Conservation (phyloP, 2,113 vertebrate species). For the Thomomys bottae region DNA sequence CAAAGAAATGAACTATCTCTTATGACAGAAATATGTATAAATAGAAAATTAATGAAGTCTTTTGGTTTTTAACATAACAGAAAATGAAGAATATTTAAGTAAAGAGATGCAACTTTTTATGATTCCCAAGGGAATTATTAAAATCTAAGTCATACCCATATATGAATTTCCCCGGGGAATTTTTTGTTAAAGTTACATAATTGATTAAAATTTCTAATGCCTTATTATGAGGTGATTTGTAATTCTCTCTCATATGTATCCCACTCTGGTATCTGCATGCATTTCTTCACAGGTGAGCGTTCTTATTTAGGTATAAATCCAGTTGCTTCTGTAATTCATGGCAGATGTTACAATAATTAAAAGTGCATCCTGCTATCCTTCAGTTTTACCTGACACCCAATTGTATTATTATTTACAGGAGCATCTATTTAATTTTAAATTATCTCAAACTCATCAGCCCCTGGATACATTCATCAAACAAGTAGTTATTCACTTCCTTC, state of each 20-base stretch:
- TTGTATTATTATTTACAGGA: constrained; percentile 15
- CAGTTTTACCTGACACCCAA: not conserved
- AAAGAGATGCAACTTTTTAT: not conserved
- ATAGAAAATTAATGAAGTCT: not conserved
- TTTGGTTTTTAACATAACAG: not conserved
- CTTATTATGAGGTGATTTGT: constrained; percentile 36
- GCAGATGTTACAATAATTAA: constrained; percentile 45
- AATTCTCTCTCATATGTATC: not conserved
- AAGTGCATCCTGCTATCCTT: not conserved
- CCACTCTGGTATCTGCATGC: not conserved
- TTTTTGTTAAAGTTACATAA: not conserved
- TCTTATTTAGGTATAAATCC: not conserved
- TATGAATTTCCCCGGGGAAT: not conserved
- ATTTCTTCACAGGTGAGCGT: not conserved
- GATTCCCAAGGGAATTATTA: not conserved
- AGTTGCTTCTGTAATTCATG: not conserved
- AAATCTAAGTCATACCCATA: not conserved
- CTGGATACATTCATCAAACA: not conserved
- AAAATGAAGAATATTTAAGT: not conserved
- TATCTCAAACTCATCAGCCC: not conserved
- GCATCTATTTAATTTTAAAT: constrained; percentile 3
- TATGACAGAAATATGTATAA: not conserved
- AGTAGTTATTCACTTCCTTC: not conserved
- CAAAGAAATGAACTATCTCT: not conserved
- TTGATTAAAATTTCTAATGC: not conserved